phyloP scores from a whole-genome alignment of 1,140 invertebrate genomes.

The Hydropsyche tenuis region DNA sequence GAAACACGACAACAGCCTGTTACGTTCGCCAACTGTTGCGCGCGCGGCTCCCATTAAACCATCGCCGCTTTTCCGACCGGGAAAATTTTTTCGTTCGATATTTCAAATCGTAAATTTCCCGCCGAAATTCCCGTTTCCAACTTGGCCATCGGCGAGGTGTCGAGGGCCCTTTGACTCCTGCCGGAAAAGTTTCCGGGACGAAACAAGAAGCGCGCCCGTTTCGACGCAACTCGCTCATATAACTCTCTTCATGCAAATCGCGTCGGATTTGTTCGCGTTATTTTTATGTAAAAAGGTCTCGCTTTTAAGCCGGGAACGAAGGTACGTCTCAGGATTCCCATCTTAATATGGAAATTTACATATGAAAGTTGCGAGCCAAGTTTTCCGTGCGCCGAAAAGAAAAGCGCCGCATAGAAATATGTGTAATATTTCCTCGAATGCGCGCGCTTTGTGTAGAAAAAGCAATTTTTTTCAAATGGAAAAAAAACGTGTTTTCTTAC shows the following conservation, averaged over 20 bases:
- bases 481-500: too few species aligned
- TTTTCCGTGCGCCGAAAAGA: background rate
- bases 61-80: too few species aligned
- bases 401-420: background rate
- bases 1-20: conserved; percentile 16
- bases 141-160: too few species aligned
- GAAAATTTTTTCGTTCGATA: too few species aligned
- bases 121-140: too few species aligned
- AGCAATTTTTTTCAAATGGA: too few species aligned
- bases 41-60: too few species aligned
- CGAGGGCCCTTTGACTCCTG: too few species aligned
- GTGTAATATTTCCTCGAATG: background rate
- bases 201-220: too few species aligned
- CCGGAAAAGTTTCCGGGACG: too few species aligned
- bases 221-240: background rate
- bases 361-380: conserved; percentile 4
- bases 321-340: background rate
- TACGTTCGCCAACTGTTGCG: conserved; percentile 21
- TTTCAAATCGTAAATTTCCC: too few species aligned
- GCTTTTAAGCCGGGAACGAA: conserved; percentile 2
- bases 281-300: conserved; percentile 11
- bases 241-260: conserved; percentile 10
- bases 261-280: background rate
- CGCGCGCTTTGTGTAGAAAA: too few species aligned
- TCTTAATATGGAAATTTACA: conserved; percentile 16